Base-by-base conservation (phyloP, 1,140 invertebrate species). In the Ectropis grisescens region DNA sequence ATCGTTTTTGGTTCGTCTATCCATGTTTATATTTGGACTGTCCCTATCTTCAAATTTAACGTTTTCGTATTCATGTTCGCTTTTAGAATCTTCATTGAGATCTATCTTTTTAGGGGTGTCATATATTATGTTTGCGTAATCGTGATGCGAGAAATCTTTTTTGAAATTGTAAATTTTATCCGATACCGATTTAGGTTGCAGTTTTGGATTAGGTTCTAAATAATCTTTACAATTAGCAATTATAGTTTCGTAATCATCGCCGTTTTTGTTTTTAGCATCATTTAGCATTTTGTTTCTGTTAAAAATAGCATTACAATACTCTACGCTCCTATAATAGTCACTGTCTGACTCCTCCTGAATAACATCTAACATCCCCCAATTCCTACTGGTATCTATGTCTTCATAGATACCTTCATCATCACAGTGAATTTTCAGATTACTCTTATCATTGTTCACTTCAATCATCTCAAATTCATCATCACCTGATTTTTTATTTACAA, bases 271-370 rank as follows among this genome's bases (percentile, higher is more conserved):
- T 8, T 37, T 46, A 24, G 10, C 11, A 1, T 36, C 14, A 13
- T 16, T 36, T 2, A 29, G 37, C 13, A 47, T 37, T 29, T 27
- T 5, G 14, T 26, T 31, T 10, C 46, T 42, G 13, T 56, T 66
- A n/a, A 64, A 53, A 0, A 60, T 10, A 1, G 51, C 28, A 11
- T 74, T 70, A 38, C 61, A 68, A 39, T 78, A 81, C 13, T 78
- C 76, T 1, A 81, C 16, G 6, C 72, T 69, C 27, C 62, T 68
- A 37, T 83, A 82, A 43, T 83, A 83, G 32, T 82, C 82, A 14
- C 72, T 79, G 28, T 83, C 82, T 0, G 74, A 78, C 14, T 83
- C 82, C 45, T 82, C 82, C n/a, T 80, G 68, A 35, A 83, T 83
- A 1, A 70, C 70, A 28, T 82, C 76, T 1, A 83, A 37, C 36